Base-by-base conservation (phyloP, 2,888 invertebrate species). In the Lasioglossum oenotherae region DNA sequence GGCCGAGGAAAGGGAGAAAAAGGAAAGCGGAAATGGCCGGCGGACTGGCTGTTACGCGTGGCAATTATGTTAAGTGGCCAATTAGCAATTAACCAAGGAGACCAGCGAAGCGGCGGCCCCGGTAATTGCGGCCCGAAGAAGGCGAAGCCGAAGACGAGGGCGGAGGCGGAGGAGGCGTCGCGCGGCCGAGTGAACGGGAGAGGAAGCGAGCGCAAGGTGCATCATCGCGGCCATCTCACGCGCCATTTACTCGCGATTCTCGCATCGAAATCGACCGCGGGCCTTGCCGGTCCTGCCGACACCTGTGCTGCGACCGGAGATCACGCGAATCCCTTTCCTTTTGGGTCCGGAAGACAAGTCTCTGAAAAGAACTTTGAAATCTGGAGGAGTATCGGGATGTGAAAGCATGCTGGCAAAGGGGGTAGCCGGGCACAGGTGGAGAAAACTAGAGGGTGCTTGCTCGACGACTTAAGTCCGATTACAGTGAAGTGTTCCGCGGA, bases 1-100 rank as follows among this genome's bases (percentile, higher is more conserved):
- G 64, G 53, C 57, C 60, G 86, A 85, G 80, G 78, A 86, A 87
- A 87, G 85, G 88, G 78, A 91, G 89, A 89, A 91, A 92, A 92
- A 93, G 89, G 90, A 94, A 93, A 93, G 92, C 93, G 94, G 94
- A 94, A 94, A 93, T 93, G 94, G 93, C 89, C 89, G 89, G 84
- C 91, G 90, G 89, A 90, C 88, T 89, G 88, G 93, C 92, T 92
- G 88, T 92, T 93, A 91, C 89, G 93, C 90, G 91, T 89, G 92
- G 92, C 89, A 94, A 93, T 94, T 94, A 94, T 93, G 93, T 93
- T 93, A 92, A 94, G 93, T 93, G 94, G 92, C 90, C 93, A 94
- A 94, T 94, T 94, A 94, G 93, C 92, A 93, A 94, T 94, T 93
- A 93, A 93, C 91, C 92, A 82, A 92, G 92, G 91, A 93, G 92